Evolutionary conservation across 1,140 invertebrate species (phyloP).

Genomic region (Ceratina australensis): DNA sequence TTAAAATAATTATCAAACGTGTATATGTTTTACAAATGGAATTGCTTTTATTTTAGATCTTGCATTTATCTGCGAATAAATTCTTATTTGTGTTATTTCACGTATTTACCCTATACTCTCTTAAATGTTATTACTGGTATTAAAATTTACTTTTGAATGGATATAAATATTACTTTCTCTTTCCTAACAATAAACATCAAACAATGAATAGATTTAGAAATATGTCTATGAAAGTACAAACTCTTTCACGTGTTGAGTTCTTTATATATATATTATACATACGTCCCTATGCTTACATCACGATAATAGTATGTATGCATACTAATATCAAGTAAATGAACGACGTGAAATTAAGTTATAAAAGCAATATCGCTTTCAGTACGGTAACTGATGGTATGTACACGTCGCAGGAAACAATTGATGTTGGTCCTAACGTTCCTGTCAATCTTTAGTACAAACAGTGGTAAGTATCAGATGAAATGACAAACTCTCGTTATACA

Average conservation of each 20-base stretch:
- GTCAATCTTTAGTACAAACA: slow-evolving; percentile 25
- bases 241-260: slow-evolving; percentile 40
- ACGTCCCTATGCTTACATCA: slow-evolving; percentile 17
- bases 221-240: slow-evolving; percentile 71
- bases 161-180: slow-evolving; percentile 51
- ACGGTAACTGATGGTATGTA: background rate
- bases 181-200: slow-evolving; percentile 52
- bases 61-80: slow-evolving; percentile 10
- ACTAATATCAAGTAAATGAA: slow-evolving; percentile 48
- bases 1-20: slow-evolving; percentile 21
- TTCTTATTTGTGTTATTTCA: slow-evolving; percentile 11
- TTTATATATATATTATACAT: slow-evolving; percentile 2
- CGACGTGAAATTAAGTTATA: slow-evolving; percentile 20
- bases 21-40: background rate
- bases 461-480: slow-evolving; percentile 12
- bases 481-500: too few relatives aligned
- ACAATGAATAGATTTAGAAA: slow-evolving; percentile 58
- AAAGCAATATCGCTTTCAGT: too few relatives aligned
- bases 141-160: slow-evolving; percentile 48
- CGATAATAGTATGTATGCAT: slow-evolving; percentile 25
- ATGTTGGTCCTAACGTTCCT: slow-evolving; percentile 50
- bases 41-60: slow-evolving; percentile 9
- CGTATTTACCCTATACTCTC: slow-evolving; percentile 17
- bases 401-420: slow-evolving; percentile 48
- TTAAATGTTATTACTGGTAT: slow-evolving; percentile 40